Evolutionary conservation across 2,113 vertebrate genomes (phyloP).

Genomic region (Naja naja): DNA sequence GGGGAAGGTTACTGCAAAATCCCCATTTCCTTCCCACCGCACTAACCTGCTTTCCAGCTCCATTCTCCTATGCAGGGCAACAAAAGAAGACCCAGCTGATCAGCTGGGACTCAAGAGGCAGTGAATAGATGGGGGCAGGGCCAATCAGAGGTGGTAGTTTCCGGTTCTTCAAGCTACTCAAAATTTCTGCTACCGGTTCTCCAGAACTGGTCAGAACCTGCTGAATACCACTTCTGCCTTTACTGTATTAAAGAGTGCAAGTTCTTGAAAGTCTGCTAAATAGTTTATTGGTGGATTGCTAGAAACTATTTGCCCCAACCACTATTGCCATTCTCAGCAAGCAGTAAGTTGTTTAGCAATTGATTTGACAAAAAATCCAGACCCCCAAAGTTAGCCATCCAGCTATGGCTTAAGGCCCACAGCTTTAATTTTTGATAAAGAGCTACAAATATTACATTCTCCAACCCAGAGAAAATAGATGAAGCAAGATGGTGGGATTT

Average conservation of each 20-base stretch:
- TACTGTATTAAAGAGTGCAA: background rate
- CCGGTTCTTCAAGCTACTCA: too few relatives aligned
- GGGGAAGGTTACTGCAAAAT: too few relatives aligned
- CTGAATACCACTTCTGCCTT: background rate
- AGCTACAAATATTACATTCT: background rate
- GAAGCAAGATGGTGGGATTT: background rate
- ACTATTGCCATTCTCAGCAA: background rate
- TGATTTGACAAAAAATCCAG: background rate
- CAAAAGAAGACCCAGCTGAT: too few relatives aligned
- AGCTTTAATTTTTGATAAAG: background rate
- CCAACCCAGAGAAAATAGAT: background rate
- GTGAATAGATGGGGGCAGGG: too few relatives aligned
- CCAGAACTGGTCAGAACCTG: too few relatives aligned
- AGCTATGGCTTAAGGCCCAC: background rate
- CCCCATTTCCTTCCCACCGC: too few relatives aligned
- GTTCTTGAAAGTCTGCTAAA: background rate
- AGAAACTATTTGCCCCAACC: background rate
- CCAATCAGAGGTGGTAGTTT: too few relatives aligned
- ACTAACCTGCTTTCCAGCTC: too few relatives aligned
- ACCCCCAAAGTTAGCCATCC: background rate
- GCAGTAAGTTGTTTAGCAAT: background rate
- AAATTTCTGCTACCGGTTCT: too few relatives aligned
- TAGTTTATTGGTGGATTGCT: background rate
- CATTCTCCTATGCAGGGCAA: too few relatives aligned
- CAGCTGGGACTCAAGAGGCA: too few relatives aligned